Percentiles rank a stretch among this genome's conserved stretches.
phyloP scores from a whole-genome alignment of 2,113 vertebrate genomes.

The Clarias magur region DNA sequence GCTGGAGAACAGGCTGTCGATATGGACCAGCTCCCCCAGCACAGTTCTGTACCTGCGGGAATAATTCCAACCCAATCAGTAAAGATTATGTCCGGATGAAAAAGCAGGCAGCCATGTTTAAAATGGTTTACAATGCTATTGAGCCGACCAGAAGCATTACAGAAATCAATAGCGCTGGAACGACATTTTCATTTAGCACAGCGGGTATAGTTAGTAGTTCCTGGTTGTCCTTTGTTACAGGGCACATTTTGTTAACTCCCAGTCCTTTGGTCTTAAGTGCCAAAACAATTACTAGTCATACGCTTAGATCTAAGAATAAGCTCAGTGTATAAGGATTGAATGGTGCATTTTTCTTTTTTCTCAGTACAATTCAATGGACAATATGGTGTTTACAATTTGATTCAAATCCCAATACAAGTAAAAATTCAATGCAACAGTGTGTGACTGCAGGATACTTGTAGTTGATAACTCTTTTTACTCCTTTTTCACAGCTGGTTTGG shows the following conservation, averaged over 20 bases:
- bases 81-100: constrained; percentile 38
- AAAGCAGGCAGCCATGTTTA: constrained; percentile 43
- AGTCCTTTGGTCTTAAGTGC: background rate
- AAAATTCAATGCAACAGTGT: too few relatives aligned
- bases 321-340: background rate
- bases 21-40: constrained; percentile 68
- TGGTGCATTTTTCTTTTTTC: too few relatives aligned
- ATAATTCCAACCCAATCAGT: constrained; percentile 34
- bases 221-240: background rate
- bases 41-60: constrained; percentile 73
- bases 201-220: constrained; percentile 46
- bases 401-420: too few relatives aligned
- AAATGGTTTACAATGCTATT: constrained; percentile 51
- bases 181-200: constrained; percentile 55
- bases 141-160: constrained; percentile 46
- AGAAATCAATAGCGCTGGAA: constrained; percentile 60
- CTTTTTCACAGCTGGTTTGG: too few relatives aligned
- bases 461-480: too few relatives aligned
- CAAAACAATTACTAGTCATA: background rate
- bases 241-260: background rate
- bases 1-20: constrained; percentile 73
- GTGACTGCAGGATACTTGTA: too few relatives aligned
- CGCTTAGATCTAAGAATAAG: background rate
- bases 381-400: too few relatives aligned
- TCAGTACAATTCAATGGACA: too few relatives aligned